Evolutionary conservation across 2,888 invertebrate species (phyloP), one percentile per base, ranked within the genome.

Genomic region (Amphipoea oculea): DNA sequence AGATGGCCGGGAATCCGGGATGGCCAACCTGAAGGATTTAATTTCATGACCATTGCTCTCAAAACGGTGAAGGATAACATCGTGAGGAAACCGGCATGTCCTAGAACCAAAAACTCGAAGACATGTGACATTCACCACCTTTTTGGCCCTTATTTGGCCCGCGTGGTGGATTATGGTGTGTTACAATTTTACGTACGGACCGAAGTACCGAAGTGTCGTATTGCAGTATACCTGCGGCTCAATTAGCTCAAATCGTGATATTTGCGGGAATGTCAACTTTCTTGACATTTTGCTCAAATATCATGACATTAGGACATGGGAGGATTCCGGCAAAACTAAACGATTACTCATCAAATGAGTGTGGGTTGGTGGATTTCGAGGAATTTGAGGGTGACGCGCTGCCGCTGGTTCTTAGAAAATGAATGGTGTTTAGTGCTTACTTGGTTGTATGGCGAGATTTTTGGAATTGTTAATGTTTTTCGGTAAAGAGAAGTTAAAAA

Each of bases 191-290:
- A 74, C 36, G 29, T 54, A n/a, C n/a, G 51, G 62, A 81, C n/a
- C 29, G 36, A 57, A 79, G 3, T 20, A 51, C n/a, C 7, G 11
- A 71, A 70, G 17, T 73, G 75, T 81, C 84, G 81, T 90, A 87
- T 81, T 90, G 89, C 87, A 88, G 88, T 82, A 71, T 45, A 4
- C 40, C 63, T 83, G 80, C 81, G 78, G 78, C 51, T 69, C 65
- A 76, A 84, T 83, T 77, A 81, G 74, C 72, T 80, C 66, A 88
- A 89, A 88, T 86, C 83, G 86, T 85, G 90, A 67, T 88, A 89
- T 86, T 90, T 90, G 88, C 88, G 70, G 79, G 88, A 94, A 94
- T 94, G 94, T 94, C 94, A 94, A 91, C 91, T 91, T 89, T 90
- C 86, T 87, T 93, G 94, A 80, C 93, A 94, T 94, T 93, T 73